A percentile compares a stretch with the other conserved stretches of the same genome.
Evolutionary conservation across 2,113 vertebrate species (phyloP).

Genomic region (Indicator indicator): DNA sequence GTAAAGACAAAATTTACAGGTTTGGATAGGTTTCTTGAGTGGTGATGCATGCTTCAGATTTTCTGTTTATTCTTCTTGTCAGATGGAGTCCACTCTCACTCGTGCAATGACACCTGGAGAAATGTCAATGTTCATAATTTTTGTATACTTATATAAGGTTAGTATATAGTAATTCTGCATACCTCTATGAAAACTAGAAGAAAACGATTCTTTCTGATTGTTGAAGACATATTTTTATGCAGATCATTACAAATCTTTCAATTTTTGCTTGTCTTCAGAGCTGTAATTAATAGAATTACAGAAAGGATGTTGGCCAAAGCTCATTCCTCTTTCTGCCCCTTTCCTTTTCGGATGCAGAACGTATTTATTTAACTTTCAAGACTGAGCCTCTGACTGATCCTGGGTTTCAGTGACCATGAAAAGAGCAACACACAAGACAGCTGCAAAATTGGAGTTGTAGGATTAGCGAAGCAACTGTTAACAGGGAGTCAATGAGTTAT

Average conservation of each 20-base stretch:
- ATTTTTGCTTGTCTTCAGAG: not conserved
- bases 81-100: not conserved
- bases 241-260: not conserved
- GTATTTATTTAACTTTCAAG: not conserved
- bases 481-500: not conserved
- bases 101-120: not conserved
- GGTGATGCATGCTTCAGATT: rapidly evolving
- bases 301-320: not conserved
- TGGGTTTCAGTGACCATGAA: not conserved
- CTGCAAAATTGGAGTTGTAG: not conserved
- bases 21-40: not conserved
- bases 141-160: not conserved
- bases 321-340: not conserved
- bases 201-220: not conserved
- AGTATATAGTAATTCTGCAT: not conserved
- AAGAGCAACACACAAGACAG: not conserved
- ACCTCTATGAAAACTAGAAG: not conserved
- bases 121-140: not conserved
- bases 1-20: not conserved
- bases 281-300: not conserved
- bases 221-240: not conserved
- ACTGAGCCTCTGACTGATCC: not conserved
- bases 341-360: not conserved
- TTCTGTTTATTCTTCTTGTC: not conserved
- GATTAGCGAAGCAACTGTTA: not conserved